These are phyloP conservation scores for Alcis repandata DNA, from an alignment of 2,888 invertebrate genomes.

Conservation along the genomic window DNA sequence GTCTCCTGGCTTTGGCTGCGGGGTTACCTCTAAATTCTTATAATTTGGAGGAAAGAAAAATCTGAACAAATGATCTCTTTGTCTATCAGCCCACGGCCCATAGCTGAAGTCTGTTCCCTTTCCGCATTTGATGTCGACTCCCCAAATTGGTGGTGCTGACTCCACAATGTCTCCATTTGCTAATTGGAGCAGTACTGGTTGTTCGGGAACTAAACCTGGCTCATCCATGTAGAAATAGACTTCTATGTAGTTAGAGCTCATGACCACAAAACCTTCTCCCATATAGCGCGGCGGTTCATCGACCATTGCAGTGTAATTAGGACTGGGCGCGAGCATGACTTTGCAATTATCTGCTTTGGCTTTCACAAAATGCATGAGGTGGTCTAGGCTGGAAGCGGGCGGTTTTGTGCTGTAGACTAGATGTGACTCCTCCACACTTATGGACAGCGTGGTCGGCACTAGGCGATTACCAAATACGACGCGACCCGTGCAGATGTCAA, in stretches of 20 bases:
- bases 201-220: slow-evolving; percentile 96
- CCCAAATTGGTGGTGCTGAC: slow-evolving; percentile 97
- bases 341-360: slow-evolving; percentile 98
- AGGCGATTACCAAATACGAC: slow-evolving; percentile 98
- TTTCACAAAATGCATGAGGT: slow-evolving; percentile 98
- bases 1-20: slow-evolving; percentile 94
- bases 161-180: slow-evolving; percentile 98
- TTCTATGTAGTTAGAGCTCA: slow-evolving; percentile 97
- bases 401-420: slow-evolving; percentile 98
- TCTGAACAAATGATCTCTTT: slow-evolving; percentile 97
- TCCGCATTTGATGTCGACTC: slow-evolving; percentile 97
- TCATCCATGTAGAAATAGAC: slow-evolving; percentile 99
- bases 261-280: slow-evolving; percentile 99
- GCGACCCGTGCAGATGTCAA: slow-evolving; percentile 96
- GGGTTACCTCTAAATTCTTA: slow-evolving; percentile 92
- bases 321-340: slow-evolving; percentile 98
- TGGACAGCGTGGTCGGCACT: slow-evolving; percentile 96
- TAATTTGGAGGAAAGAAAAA: slow-evolving; percentile 98
- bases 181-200: slow-evolving; percentile 94
- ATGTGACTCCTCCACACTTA: slow-evolving; percentile 97
- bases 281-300: slow-evolving; percentile 98
- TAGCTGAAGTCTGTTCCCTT: slow-evolving; percentile 99
- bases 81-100: slow-evolving; percentile 99
- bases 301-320: slow-evolving; percentile 96
- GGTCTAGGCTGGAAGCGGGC: slow-evolving; percentile 96